phyloP scores from a whole-genome alignment of 2,888 invertebrate species.

The Pachycephus smyrnensis region DNA sequence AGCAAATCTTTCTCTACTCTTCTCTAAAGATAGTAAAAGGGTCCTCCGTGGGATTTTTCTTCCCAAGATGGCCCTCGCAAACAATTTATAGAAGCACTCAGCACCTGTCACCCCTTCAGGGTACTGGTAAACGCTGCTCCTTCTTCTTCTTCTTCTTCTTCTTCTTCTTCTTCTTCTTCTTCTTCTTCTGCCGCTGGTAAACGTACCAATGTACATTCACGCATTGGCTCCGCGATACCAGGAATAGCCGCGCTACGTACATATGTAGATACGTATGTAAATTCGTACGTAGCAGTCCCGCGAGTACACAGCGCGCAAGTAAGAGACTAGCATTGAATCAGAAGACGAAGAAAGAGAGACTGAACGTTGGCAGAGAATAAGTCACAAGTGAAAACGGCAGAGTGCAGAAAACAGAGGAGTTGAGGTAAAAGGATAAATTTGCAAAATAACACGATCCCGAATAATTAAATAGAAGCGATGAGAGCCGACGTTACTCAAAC shows the following conservation, averaged over 20 bases:
- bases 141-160: constrained; percentile 13
- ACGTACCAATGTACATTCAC: constrained; percentile 9
- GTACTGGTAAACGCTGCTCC: constrained; percentile 19
- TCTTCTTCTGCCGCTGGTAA: constrained; percentile 8
- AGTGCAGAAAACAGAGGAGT: neutral
- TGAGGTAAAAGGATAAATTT: neutral
- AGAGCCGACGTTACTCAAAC: constrained; percentile 20
- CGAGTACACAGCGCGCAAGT: neutral
- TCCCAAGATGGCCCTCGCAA: constrained; percentile 27
- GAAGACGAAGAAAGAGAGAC: neutral
- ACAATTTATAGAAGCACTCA: constrained; percentile 57
- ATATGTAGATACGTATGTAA: constrained; percentile 2
- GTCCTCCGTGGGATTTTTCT: constrained; percentile 20
- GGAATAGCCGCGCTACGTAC: constrained; percentile 10
- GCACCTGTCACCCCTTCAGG: constrained; percentile 53
- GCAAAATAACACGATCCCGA: constrained; percentile 16
- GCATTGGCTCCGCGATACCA: constrained; percentile 17
- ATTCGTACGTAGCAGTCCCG: neutral
- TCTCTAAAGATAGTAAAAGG: constrained; percentile 14
- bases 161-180: constrained; percentile 17
- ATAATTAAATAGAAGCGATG: constrained; percentile 22
- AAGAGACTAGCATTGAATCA: neutral
- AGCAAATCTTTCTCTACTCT: neutral
- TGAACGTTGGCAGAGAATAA: neutral
- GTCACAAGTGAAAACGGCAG: neutral